phyloP scores from a whole-genome alignment of 2,797 vertebrate species.

The Squalus acanthias region DNA sequence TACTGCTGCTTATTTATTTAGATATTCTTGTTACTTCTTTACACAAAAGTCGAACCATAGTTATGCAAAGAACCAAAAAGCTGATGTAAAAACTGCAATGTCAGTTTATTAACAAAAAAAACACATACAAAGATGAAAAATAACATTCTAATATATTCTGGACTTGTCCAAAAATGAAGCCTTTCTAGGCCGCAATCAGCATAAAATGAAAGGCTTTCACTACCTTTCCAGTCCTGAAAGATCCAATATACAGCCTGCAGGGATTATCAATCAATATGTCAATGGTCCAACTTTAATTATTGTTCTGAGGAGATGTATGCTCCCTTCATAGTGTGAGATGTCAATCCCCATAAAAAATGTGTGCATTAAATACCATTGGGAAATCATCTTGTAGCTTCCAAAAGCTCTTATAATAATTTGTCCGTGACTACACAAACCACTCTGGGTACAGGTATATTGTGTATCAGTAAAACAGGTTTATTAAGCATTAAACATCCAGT shows the following conservation, averaged over 20 bases:
- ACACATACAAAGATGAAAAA: background rate
- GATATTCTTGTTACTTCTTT: background rate
- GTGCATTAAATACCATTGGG: background rate
- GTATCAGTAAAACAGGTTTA: no score
- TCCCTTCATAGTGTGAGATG: background rate
- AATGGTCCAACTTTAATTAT: background rate
- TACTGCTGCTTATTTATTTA: background rate
- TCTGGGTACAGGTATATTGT: no score
- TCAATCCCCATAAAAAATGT: background rate
- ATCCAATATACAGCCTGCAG: background rate
- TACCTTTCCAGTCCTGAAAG: background rate
- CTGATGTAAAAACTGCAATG: background rate
- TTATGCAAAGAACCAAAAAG: background rate
- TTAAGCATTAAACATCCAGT: no score
- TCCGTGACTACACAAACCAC: no score
- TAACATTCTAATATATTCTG: background rate
- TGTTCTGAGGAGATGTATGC: background rate
- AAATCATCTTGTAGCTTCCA: background rate
- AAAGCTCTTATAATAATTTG: no score
- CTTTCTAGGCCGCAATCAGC: background rate
- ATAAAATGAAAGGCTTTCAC: no score
- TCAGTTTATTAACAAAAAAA: background rate
- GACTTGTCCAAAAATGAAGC: background rate
- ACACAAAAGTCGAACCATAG: background rate
- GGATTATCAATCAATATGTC: background rate